Percentiles rank a stretch among this genome's conserved stretches.
Conservation (phyloP, 2,888 invertebrate genomes). For the Mythimna lalbum region DNA sequence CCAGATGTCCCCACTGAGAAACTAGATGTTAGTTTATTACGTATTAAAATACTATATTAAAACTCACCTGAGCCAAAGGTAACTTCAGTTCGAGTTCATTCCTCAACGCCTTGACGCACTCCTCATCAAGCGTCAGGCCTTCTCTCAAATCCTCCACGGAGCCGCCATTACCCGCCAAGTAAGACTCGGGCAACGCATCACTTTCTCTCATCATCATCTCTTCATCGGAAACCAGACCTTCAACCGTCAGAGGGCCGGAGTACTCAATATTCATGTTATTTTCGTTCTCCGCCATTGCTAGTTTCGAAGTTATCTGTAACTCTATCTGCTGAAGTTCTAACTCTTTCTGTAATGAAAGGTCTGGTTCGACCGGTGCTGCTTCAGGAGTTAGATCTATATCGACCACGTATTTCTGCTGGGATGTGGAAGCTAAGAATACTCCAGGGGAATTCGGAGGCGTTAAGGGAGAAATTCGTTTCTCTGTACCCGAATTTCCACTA, state of each 20-base stretch:
- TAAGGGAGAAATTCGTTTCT: conserved; percentile 81
- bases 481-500: conserved; percentile 77
- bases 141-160: conserved; percentile 89
- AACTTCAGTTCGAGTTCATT: conserved; percentile 93
- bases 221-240: conserved; percentile 77
- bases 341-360: conserved; percentile 72
- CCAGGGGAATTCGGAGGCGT: conserved; percentile 88
- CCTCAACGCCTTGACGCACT: conserved; percentile 93
- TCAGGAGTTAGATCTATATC: conserved; percentile 79
- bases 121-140: conserved; percentile 92
- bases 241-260: conserved; percentile 83
- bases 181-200: conserved; percentile 78
- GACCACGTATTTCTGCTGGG: conserved; percentile 82
- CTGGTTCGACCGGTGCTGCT: conserved; percentile 58
- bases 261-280: conserved; percentile 89
- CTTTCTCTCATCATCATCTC: conserved; percentile 71
- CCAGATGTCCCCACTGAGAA: too few species aligned
- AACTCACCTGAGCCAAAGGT: conserved; percentile 92
- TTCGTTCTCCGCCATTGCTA: conserved; percentile 89
- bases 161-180: conserved; percentile 88
- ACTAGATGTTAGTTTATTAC: too few species aligned
- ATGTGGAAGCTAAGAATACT: conserved; percentile 80
- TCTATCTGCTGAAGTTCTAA: conserved; percentile 86
- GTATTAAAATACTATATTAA: background rate
- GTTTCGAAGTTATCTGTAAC: conserved; percentile 84